These are phyloP conservation scores for Drosophila atripex DNA, from an alignment of 2,888 invertebrate genomes.

Conservation along the genomic window DNA sequence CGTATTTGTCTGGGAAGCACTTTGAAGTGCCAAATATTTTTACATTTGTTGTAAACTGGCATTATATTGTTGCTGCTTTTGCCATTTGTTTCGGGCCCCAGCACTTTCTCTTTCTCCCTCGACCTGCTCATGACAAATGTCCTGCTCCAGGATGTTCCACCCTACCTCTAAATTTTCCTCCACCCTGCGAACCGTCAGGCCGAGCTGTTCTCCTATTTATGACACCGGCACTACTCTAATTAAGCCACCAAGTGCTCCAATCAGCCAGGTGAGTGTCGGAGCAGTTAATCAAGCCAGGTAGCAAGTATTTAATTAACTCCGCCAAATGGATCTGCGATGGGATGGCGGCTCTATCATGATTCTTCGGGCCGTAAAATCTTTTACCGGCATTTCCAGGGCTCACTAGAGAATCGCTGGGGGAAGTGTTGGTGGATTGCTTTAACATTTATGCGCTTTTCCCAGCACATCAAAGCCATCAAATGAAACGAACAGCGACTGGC, in stretches of 20 bases:
- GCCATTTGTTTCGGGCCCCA: slow-evolving; percentile 20
- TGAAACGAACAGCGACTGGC: slow-evolving; percentile 36
- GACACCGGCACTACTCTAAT: slow-evolving; percentile 58
- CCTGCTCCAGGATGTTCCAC: not conserved
- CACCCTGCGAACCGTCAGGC: not conserved
- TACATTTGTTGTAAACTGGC: slow-evolving; percentile 65
- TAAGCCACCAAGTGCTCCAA: slow-evolving; percentile 55
- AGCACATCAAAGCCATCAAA: slow-evolving; percentile 54
- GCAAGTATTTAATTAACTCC: slow-evolving; percentile 70
- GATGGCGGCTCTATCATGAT: slow-evolving; percentile 22
- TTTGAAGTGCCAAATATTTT: slow-evolving; percentile 77
- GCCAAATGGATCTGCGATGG: slow-evolving; percentile 7
- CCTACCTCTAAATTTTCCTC: not conserved
- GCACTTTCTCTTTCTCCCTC: not conserved
- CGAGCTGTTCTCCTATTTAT: slow-evolving; percentile 59
- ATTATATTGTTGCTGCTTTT: slow-evolving; percentile 29
- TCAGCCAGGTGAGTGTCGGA: slow-evolving; percentile 10
- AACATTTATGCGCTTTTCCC: slow-evolving; percentile 64
- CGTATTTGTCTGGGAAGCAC: slow-evolving; percentile 76
- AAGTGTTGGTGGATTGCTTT: slow-evolving; percentile 26
- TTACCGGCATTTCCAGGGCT: slow-evolving; percentile 13
- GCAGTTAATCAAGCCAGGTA: slow-evolving; percentile 61
- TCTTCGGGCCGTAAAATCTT: slow-evolving; percentile 17
- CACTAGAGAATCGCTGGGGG: not conserved
- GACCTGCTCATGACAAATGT: slow-evolving; percentile 8